A percentile compares a stretch with the other conserved stretches of the same genome.
Conservation (phyloP, 2,113 vertebrate species). For the Spizaetus ornatus region DNA sequence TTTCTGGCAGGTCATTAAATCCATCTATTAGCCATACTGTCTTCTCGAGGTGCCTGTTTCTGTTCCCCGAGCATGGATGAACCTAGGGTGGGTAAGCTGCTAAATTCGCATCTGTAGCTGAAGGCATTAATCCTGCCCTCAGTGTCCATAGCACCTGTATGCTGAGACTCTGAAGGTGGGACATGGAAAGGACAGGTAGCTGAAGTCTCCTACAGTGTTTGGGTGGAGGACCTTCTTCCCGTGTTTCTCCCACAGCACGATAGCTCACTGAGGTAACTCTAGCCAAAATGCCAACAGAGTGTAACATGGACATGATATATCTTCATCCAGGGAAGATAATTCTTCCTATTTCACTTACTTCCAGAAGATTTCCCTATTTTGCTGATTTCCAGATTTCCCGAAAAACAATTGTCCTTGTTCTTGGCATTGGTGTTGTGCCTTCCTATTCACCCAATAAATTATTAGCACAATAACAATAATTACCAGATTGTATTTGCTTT, state of each 20-base stretch:
- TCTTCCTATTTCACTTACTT: not conserved
- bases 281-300: not conserved
- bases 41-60: not conserved
- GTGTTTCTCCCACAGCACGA: not conserved
- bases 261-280: not conserved
- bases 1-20: not conserved
- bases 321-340: not conserved
- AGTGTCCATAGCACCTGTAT: not conserved
- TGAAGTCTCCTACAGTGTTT: not conserved
- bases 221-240: not conserved
- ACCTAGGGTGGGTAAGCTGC: no score
- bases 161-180: not conserved
- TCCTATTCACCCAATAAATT: not conserved
- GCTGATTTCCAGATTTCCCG: not conserved
- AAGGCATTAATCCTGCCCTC: not conserved
- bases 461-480: not conserved
- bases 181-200: not conserved
- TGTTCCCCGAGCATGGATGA: not conserved
- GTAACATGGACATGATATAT: fast-evolving
- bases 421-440: not conserved
- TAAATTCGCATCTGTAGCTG: not conserved
- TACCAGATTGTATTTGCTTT: not conserved
- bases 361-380: not conserved
- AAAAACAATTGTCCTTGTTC: not conserved
- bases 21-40: fast-evolving